phyloP scores from a whole-genome alignment of 2,113 vertebrate species.

The Scytalopus superciliaris region DNA sequence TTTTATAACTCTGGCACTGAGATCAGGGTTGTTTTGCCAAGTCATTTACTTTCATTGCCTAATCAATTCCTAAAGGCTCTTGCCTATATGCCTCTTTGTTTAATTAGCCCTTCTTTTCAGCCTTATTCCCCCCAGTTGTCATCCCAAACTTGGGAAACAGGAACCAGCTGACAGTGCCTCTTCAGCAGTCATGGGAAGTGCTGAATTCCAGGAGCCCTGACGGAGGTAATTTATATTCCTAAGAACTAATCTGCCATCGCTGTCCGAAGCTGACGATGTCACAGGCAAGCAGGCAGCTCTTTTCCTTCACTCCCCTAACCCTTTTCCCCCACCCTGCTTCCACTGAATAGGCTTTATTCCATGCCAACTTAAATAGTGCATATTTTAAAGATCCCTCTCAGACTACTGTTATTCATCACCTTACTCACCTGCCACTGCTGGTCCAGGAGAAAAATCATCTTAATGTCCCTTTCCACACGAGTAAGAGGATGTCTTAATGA shows the following conservation, averaged over 20 bases:
- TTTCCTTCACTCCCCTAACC: neutral
- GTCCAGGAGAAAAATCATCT: neutral
- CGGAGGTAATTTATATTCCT: constrained; percentile 36
- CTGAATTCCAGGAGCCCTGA: constrained; percentile 13
- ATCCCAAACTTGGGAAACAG: neutral
- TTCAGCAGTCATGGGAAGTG: neutral
- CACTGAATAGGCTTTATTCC: neutral
- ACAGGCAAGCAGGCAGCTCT: neutral
- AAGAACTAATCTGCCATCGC: constrained; percentile 7
- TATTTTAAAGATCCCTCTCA: neutral
- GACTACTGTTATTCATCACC: neutral
- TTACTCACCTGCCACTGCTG: neutral
- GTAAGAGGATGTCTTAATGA: neutral
- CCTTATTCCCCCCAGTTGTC: neutral
- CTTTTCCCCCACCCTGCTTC: neutral
- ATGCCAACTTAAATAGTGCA: neutral
- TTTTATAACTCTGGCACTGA: constrained; percentile 32
- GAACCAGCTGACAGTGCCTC: neutral
- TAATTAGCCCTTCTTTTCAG: constrained; percentile 56
- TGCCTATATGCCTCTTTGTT: constrained; percentile 52
- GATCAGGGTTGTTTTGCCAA: constrained; percentile 14
- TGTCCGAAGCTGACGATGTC: constrained; percentile 16
- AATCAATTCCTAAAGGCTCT: constrained; percentile 57
- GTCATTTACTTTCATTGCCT: constrained; percentile 52
- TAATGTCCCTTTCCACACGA: neutral